Percentiles rank a stretch among this genome's conserved stretches.
phyloP scores from a whole-genome alignment of 2,888 invertebrate species.

The Lithophane semibrunnea region DNA sequence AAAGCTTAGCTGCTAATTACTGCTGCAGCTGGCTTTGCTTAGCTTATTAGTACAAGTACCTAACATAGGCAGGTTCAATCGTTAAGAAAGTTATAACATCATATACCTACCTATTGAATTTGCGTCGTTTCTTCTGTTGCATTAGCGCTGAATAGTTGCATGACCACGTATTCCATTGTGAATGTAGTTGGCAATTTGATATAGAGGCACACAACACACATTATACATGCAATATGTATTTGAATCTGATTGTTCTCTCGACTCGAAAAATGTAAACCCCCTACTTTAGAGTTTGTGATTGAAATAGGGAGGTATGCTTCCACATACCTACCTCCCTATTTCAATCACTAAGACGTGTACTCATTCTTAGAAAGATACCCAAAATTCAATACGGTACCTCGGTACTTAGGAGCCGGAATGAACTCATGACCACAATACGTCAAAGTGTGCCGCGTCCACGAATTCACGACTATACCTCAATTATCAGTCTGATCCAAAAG shows the following conservation, averaged over 20 bases:
- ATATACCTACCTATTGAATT: neutral
- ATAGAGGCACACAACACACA: neutral
- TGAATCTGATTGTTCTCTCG: neutral
- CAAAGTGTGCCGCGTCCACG: neutral
- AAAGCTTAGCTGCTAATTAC: neutral
- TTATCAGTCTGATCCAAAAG: neutral
- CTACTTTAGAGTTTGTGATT: no score
- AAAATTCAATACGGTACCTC: neutral
- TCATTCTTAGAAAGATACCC: neutral
- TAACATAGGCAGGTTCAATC: neutral
- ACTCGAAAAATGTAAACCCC: neutral
- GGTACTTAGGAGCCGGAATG: no score
- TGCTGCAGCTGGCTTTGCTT: no score
- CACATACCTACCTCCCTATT: neutral
- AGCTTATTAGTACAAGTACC: neutral
- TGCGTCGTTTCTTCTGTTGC: neutral
- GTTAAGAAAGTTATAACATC: neutral
- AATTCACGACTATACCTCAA: neutral
- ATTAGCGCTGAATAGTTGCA: neutral
- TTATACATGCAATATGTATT: neutral
- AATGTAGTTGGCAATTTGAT: neutral
- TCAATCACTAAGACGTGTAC: neutral
- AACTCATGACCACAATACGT: neutral
- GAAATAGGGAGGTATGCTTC: neutral
- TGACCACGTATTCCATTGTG: conserved; percentile 9